phyloP scores from a whole-genome alignment of 2,888 invertebrate species.

The Axea sp. region DNA sequence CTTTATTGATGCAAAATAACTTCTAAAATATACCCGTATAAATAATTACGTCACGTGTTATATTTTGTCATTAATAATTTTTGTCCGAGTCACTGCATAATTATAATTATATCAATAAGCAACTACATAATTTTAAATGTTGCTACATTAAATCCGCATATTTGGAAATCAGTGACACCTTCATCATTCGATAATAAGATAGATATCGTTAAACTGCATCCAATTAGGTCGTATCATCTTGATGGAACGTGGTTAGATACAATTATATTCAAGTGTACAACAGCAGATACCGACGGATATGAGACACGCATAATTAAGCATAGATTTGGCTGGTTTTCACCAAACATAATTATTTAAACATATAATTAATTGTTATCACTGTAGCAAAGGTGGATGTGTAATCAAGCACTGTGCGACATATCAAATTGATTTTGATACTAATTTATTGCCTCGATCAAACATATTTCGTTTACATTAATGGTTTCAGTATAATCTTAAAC shows the following conservation, averaged over 20 bases:
- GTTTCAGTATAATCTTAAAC: too few species aligned
- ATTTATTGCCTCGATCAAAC: too few species aligned
- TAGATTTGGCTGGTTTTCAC: constrained; percentile 5
- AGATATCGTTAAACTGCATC: constrained; percentile 27
- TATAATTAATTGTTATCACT: constrained; percentile 9
- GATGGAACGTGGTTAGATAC: constrained; percentile 24
- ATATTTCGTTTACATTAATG: too few species aligned
- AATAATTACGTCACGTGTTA: too few species aligned
- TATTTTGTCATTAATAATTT: too few species aligned
- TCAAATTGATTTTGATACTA: constrained; percentile 3
- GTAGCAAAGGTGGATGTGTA: neutral
- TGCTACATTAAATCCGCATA: too few species aligned
- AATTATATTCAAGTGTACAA: constrained; percentile 10
- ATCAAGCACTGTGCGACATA: neutral
- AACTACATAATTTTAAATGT: too few species aligned
- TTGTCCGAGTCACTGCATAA: too few species aligned
- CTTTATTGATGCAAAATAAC: too few species aligned
- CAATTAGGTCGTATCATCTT: constrained; percentile 32
- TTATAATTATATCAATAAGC: too few species aligned
- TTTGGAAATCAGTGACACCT: constrained; percentile 15
- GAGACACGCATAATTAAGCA: constrained; percentile 4
- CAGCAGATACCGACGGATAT: constrained; percentile 26
- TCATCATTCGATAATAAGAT: constrained; percentile 8
- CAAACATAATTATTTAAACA: constrained; percentile 5
- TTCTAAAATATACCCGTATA: too few species aligned